Evolutionary conservation across 2,888 invertebrate genomes (phyloP), one percentile per base, ranked within the genome.

Genomic region (Sarcophaga subvicina): DNA sequence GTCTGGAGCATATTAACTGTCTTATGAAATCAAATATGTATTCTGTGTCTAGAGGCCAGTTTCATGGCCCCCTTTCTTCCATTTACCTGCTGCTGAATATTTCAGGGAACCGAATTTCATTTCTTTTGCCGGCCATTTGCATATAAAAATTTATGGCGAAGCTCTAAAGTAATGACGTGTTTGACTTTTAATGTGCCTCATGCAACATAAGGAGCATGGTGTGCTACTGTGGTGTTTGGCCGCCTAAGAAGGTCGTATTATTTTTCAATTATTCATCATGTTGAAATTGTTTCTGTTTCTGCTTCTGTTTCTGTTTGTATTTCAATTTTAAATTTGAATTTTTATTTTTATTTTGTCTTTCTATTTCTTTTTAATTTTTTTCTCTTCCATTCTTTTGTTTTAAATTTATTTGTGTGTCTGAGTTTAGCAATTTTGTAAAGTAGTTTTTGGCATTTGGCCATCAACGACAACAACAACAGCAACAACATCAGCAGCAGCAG

Each of bases 371-470:
- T 37, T 37, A 37, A 37, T 37, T 2, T 37, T 37, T 37, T 37
- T 37, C 8, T 37, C 8, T 54, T 54, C 2, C 14, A 54, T 54
- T 12, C 54, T 54, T 54, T 54, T 54, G 54, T 54, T 54, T 54
- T 54, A 54, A 54, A 54, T 54, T 54, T 54, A 14, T 54, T 54
- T 54, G 12, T 54, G 37, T 37, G 27, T 4, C 25, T 49, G 47
- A 12, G 12, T 54, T 54, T 80, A 60, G 79, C 73, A 84, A 84
- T 84, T 80, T 84, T 70, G 63, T 71, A 70, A 84, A 84, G 75
- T 84, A 84, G 80, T 84, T 76, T 84, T 76, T 84, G 84, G 84
- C 84, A 64, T 20, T 45, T 45, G 75, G 75, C 84, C 84, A 84
- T 66, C 37, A 64, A 66, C 76, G 76, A 80, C 79, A 75, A 37